Base-by-base conservation (phyloP, 2,888 invertebrate species). In the Meteorus cinctellus region DNA sequence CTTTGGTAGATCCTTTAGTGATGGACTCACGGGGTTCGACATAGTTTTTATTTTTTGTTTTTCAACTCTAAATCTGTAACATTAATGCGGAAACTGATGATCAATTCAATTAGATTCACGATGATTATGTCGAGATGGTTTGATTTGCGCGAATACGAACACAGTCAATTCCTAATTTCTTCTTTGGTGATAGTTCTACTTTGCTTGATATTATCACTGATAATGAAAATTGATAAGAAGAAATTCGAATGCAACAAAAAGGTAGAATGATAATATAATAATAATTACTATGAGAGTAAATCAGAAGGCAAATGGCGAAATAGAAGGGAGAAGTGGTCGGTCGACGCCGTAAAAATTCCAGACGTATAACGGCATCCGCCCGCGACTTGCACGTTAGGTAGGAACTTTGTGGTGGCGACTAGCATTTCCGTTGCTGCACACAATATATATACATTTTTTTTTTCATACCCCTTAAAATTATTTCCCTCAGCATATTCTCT, bases 1-100 rank as follows among this genome's bases (percentile, higher is more conserved):
- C 92, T 96, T 96, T 82, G 97, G 97, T 85, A 97, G 92, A 91
- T 97, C 96, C 92, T 97, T 96, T 82, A 97, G 93, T 89, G 95
- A 93, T 90, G 96, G 94, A 85, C 93, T 92, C 84, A 93, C 92
- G 86, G 93, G 93, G 91, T 93, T 93, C 85, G 90, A 90, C 91
- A 89, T 89, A 79, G 59, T 84, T 81, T 62, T 60, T 72, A 67
- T 66, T 76, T 65, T 51, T 36, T 77, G 80, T 74, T 78, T 79
- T 72, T 80, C 62, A 81, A 34, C 34, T 34, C 2, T 41, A 31
- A 74, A 78, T 68, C 60, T 45, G 31, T 24, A 55, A 55, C n/a
- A 55, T 5, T 4, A 48, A n/a, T 5, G 4, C 5, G 16, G 8
- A 6, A 8, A 34, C 34, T 34, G 34, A 34, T 34, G 5, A 34